These are phyloP conservation scores for Holothuria leucospilota DNA, from an alignment of 53 echinoderm and acorn worm species.

Conservation along the genomic window DNA sequence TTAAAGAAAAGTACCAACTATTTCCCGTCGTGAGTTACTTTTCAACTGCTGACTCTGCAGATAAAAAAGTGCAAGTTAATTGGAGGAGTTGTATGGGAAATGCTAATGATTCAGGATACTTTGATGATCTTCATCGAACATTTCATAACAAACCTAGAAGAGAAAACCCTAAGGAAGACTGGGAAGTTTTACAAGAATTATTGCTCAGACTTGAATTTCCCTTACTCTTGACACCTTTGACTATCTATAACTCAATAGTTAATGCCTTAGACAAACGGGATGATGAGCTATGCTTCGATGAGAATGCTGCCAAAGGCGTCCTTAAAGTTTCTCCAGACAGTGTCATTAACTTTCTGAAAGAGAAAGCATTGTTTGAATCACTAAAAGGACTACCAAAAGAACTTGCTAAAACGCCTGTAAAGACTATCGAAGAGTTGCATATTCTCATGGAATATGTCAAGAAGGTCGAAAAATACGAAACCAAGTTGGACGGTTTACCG, in stretches of 20 bases:
- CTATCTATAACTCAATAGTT: not conserved
- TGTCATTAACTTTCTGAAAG: not conserved
- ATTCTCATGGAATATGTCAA: slow-evolving; percentile 17
- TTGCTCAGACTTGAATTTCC: slow-evolving; percentile 28
- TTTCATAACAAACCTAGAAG: not conserved
- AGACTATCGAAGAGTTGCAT: not conserved
- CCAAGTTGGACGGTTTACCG: not conserved
- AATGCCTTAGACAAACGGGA: not conserved
- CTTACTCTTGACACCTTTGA: not conserved
- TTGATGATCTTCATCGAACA: not conserved
- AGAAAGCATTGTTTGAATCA: not conserved
- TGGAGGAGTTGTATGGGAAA: slow-evolving; percentile 8
- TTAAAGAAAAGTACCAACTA: not conserved
- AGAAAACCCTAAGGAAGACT: not conserved
- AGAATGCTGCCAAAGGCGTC: not conserved
- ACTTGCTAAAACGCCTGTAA: not conserved
- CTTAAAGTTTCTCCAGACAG: not conserved
- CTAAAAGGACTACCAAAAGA: not conserved
- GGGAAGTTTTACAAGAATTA: not conserved
- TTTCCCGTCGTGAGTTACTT: not conserved
- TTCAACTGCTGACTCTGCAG: not conserved
- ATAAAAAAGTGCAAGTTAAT: not conserved
- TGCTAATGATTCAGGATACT: slow-evolving; percentile 9
- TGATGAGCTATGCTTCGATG: not conserved
- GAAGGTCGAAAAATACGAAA: not conserved